Percentiles rank a stretch among this genome's conserved stretches.
phyloP scores from a whole-genome alignment of 2,113 vertebrate genomes.

The Melospiza georgiana region DNA sequence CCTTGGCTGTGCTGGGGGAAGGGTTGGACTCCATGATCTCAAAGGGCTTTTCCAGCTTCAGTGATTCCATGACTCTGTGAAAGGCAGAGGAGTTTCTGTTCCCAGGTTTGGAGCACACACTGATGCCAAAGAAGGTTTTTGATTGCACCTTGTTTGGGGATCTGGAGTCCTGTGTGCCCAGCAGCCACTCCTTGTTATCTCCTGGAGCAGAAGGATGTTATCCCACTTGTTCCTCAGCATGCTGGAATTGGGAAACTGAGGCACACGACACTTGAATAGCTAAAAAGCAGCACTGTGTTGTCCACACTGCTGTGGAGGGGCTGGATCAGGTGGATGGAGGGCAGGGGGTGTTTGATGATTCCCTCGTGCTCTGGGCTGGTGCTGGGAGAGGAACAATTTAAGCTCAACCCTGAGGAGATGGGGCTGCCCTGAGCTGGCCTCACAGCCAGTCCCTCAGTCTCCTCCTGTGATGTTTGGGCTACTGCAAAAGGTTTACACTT shows the following conservation, averaged over 20 bases:
- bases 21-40: not conserved
- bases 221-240: not conserved
- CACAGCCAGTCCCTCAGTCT: not conserved
- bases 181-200: not conserved
- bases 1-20: not conserved
- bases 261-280: fast-evolving
- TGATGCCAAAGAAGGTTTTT: not conserved
- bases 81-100: not conserved
- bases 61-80: not conserved
- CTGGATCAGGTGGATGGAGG: not conserved
- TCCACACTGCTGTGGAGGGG: not conserved
- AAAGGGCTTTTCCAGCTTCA: not conserved
- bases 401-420: not conserved
- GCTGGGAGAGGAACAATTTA: not conserved
- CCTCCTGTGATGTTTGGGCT: not conserved
- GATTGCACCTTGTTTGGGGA: not conserved
- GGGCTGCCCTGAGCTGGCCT: not conserved
- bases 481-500: not conserved
- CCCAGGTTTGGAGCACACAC: not conserved
- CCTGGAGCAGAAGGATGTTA: not conserved
- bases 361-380: not conserved
- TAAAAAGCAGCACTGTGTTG: fast-evolving
- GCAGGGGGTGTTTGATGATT: not conserved
- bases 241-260: not conserved
- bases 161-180: not conserved